A percentile compares a stretch with the other conserved stretches of the same genome.
Conservation (phyloP, 1,140 invertebrate species). For the Dufourea novaeangliae region DNA sequence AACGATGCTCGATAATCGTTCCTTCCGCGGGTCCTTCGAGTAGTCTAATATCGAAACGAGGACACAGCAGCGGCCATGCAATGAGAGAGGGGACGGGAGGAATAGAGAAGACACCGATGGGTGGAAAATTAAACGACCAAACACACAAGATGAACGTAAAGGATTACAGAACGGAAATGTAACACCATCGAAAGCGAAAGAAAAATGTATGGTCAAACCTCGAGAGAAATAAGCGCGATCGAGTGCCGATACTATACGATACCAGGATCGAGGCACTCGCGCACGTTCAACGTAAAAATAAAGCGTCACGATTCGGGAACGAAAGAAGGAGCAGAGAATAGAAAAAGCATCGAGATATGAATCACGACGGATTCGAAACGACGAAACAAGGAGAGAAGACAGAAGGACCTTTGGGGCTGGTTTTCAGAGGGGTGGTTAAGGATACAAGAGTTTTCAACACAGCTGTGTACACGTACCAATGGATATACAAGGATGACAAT, state of each 20-base stretch:
- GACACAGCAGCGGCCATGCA: constrained; percentile 73
- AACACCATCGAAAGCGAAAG: background rate
- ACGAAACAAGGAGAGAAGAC: background rate
- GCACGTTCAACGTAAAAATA: constrained; percentile 2
- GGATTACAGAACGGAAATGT: background rate
- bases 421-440: constrained; percentile 1
- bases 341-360: constrained; percentile 18
- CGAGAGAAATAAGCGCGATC: too few species aligned
- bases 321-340: background rate
- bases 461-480: constrained; percentile 67
- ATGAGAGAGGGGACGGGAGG: constrained; percentile 51
- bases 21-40: constrained; percentile 53
- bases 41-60: constrained; percentile 70
- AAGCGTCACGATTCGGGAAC: constrained; percentile 22
- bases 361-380: constrained; percentile 1
- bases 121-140: background rate
- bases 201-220: background rate
- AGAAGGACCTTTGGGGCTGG: background rate
- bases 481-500: constrained; percentile 63
- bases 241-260: too few species aligned
- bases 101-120: constrained; percentile 13
- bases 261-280: background rate
- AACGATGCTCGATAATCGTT: constrained; percentile 56
- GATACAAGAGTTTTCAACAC: constrained; percentile 53
- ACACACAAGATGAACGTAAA: background rate